phyloP scores from a whole-genome alignment of 2,888 invertebrate genomes.

The Brachycybe producta region DNA sequence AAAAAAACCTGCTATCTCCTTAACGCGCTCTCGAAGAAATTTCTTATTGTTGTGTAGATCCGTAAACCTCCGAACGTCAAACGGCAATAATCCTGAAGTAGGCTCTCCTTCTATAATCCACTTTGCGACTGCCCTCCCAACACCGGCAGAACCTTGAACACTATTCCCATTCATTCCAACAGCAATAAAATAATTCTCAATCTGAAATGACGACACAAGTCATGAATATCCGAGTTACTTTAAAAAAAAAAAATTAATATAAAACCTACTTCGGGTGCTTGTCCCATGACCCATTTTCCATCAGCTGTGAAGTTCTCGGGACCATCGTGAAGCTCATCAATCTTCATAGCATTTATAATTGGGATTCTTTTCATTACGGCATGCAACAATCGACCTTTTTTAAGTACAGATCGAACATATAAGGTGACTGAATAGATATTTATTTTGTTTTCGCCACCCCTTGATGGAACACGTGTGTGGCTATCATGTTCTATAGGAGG shows the following conservation, averaged over 20 bases:
- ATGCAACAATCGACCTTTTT: slow-evolving; percentile 32
- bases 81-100: slow-evolving; percentile 44
- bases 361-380: slow-evolving; percentile 41
- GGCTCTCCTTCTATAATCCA: slow-evolving; percentile 54
- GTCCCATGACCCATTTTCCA: slow-evolving; percentile 53
- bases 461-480: too few relatives aligned
- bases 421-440: too few relatives aligned
- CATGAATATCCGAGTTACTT: slow-evolving; percentile 3
- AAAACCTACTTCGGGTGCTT: slow-evolving; percentile 44
- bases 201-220: slow-evolving; percentile 28
- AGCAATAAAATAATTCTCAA: slow-evolving; percentile 57
- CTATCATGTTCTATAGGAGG: too few relatives aligned
- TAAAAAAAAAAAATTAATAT: background rate
- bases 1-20: slow-evolving; percentile 49
- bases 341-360: slow-evolving; percentile 39
- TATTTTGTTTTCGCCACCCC: background rate
- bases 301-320: slow-evolving; percentile 60
- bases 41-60: slow-evolving; percentile 51
- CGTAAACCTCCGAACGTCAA: slow-evolving; percentile 50
- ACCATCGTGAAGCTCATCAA: slow-evolving; percentile 46
- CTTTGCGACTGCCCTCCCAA: slow-evolving; percentile 52
- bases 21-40: slow-evolving; percentile 46
- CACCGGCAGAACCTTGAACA: slow-evolving; percentile 54
- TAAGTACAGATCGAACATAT: slow-evolving; percentile 15
- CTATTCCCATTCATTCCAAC: slow-evolving; percentile 58